These are phyloP conservation scores for Cololabis saira DNA, from an alignment of 2,113 vertebrate genomes.

Conservation along the genomic window DNA sequence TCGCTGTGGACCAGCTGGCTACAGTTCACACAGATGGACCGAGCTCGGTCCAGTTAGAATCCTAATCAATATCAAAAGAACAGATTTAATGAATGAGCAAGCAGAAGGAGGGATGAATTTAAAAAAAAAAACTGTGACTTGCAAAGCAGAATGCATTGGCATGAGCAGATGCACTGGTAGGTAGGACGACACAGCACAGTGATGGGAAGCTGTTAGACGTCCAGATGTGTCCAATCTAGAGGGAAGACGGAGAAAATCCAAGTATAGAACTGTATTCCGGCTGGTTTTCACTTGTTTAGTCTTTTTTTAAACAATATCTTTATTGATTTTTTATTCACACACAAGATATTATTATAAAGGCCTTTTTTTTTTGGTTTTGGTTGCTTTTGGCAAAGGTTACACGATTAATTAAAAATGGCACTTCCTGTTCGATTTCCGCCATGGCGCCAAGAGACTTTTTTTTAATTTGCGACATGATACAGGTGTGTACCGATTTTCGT, in stretches of 20 bases:
- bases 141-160: slow-evolving; percentile 12
- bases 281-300: no score
- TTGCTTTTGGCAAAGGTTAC: no score
- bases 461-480: no score
- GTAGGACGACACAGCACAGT: slow-evolving; percentile 11
- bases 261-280: no score
- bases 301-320: no score
- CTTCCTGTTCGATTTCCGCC: no score
- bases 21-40: slow-evolving; percentile 35
- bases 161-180: slow-evolving; percentile 13
- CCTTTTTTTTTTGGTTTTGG: no score
- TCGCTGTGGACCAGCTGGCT: slow-evolving; percentile 33
- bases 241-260: not conserved
- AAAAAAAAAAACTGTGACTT: slow-evolving; percentile 14
- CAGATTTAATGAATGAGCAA: slow-evolving; percentile 37
- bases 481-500: no score
- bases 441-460: no score
- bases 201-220: not conserved
- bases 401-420: no score
- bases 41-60: slow-evolving; percentile 30
- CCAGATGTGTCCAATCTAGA: not conserved
- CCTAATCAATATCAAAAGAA: slow-evolving; percentile 29
- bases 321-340: no score
- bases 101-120: slow-evolving; percentile 22
- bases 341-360: no score